Percentiles rank a stretch among this genome's conserved stretches.
These are phyloP conservation scores for Chrysolina americana DNA, from an alignment of 2,888 invertebrate species.

Conservation along the genomic window DNA sequence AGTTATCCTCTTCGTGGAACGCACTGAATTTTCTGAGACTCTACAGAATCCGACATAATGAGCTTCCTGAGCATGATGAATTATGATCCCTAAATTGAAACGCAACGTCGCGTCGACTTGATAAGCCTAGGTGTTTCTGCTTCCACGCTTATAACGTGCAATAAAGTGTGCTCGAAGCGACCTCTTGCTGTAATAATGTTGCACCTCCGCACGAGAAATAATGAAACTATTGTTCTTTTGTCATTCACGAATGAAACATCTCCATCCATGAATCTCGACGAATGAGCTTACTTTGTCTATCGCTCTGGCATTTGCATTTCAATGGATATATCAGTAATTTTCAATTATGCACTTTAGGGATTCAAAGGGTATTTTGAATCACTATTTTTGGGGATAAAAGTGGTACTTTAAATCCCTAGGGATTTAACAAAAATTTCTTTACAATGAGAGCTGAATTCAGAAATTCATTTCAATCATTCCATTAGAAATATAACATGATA, in stretches of 20 bases:
- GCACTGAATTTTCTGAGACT: not conserved
- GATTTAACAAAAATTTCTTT: too few relatives aligned
- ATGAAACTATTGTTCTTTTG: not conserved
- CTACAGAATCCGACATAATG: slow-evolving; percentile 14
- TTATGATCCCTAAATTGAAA: slow-evolving; percentile 19
- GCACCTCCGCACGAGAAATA: not conserved
- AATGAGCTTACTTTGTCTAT: too few relatives aligned
- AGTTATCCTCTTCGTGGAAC: not conserved
- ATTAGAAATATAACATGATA: too few relatives aligned
- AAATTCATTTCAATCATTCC: too few relatives aligned
- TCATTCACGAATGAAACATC: not conserved
- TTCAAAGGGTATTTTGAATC: too few relatives aligned
- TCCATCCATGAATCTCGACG: not conserved
- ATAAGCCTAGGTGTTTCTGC: not conserved
- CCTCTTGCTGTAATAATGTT: not conserved
- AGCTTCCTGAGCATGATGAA: slow-evolving; percentile 20
- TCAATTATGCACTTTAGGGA: too few relatives aligned
- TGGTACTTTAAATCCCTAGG: too few relatives aligned
- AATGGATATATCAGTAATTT: too few relatives aligned
- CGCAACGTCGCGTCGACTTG: not conserved
- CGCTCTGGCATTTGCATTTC: too few relatives aligned
- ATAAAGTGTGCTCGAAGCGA: not conserved
- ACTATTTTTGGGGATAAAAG: too few relatives aligned
- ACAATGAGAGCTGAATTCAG: too few relatives aligned
- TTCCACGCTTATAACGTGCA: not conserved